Percentiles rank a stretch among this genome's conserved stretches.
Conservation (phyloP, 2,888 invertebrate species). For the Microdon myrmicae region DNA sequence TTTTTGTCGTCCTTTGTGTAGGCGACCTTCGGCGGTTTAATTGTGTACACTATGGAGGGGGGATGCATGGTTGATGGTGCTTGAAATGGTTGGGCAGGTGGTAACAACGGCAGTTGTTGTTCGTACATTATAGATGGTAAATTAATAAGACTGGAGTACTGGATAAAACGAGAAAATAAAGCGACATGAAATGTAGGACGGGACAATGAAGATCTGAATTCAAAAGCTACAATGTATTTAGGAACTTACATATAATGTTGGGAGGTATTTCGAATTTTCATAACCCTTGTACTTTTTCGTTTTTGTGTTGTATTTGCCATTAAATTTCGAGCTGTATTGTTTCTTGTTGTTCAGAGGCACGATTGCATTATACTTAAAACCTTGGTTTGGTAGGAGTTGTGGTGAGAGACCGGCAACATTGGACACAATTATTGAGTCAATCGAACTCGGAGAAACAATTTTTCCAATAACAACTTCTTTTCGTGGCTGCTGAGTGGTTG, state of each 20-base stretch:
- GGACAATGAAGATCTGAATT: not conserved
- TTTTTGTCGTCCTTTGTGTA: constrained; percentile 32
- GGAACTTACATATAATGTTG: constrained; percentile 63
- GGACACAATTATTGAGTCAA: constrained; percentile 42
- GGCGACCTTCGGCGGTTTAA: constrained; percentile 24
- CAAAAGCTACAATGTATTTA: not conserved
- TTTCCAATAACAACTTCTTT: constrained; percentile 57
- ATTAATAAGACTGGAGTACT: constrained; percentile 33
- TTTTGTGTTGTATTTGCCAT: constrained; percentile 52
- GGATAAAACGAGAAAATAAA: constrained; percentile 8
- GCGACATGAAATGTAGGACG: constrained; percentile 33
- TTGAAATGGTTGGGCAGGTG: constrained; percentile 45
- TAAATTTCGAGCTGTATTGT: constrained; percentile 42
- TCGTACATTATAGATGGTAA: constrained; percentile 22
- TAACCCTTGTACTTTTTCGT: constrained; percentile 64
- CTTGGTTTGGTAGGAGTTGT: constrained; percentile 64
- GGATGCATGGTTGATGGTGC: constrained; percentile 15
- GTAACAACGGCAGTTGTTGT: constrained; percentile 58
- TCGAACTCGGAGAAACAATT: constrained; percentile 53
- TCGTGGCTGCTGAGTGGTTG: constrained; percentile 56
- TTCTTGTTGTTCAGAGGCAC: constrained; percentile 53
- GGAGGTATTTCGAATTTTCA: constrained; percentile 64
- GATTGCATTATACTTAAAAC: constrained; percentile 63
- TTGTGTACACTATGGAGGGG: not conserved
- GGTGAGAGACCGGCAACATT: constrained; percentile 60